A percentile compares a stretch with the other conserved stretches of the same genome.
These are phyloP conservation scores for Pteromalus puparum DNA, from an alignment of 1,140 invertebrate species.

Conservation along the genomic window DNA sequence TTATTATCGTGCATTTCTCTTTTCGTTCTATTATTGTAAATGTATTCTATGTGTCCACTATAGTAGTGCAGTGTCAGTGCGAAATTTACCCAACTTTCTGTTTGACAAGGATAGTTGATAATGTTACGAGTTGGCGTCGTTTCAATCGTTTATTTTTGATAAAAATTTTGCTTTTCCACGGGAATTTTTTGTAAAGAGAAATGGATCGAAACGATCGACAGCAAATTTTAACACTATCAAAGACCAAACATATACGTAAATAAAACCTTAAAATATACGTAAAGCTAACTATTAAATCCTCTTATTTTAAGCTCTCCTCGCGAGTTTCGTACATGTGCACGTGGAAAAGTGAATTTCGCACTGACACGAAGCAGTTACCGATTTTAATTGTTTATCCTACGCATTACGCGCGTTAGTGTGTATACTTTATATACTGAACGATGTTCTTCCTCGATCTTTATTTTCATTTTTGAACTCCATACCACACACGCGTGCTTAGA, in stretches of 20 bases:
- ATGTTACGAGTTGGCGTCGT: background rate
- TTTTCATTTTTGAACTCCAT: background rate
- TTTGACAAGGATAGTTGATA: background rate
- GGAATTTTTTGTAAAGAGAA: background rate
- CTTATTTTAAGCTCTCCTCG: background rate
- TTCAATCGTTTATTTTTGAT: background rate
- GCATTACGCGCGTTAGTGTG: slow-evolving; percentile 17
- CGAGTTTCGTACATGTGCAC: background rate
- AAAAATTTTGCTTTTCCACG: background rate
- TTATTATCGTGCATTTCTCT: slow-evolving; percentile 20
- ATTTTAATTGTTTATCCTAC: slow-evolving; percentile 43
- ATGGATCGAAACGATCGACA: too few species aligned
- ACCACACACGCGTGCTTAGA: background rate
- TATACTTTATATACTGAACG: slow-evolving; percentile 18
- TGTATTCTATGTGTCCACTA: slow-evolving; percentile 40
- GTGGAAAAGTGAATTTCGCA: slow-evolving; percentile 30
- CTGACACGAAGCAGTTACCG: slow-evolving; percentile 41
- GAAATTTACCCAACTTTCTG: slow-evolving; percentile 27
- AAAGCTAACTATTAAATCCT: background rate
- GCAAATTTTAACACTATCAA: background rate
- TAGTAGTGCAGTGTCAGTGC: slow-evolving; percentile 44
- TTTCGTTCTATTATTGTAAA: slow-evolving; percentile 14
- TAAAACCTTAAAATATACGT: background rate
- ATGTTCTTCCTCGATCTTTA: slow-evolving; percentile 41
- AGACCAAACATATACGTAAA: background rate